These are phyloP conservation scores for Ochlodes sylvanus DNA, from an alignment of 2,888 invertebrate species.

Conservation along the genomic window DNA sequence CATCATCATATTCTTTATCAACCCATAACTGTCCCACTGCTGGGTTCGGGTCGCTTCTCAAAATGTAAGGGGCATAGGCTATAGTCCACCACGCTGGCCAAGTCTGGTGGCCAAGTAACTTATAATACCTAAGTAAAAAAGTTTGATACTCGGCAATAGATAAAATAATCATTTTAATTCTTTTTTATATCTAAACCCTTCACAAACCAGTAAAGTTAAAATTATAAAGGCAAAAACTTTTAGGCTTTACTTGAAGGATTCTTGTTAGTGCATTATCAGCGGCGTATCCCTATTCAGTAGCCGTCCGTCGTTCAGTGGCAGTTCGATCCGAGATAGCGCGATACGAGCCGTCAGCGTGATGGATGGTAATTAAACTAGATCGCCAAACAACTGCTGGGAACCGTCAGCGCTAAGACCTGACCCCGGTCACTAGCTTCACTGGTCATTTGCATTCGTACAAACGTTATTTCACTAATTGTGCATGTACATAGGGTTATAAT, in stretches of 20 bases:
- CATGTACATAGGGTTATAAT: neutral
- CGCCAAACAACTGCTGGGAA: conserved; percentile 50
- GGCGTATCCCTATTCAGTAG: conserved; percentile 52
- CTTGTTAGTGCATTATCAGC: conserved; percentile 17
- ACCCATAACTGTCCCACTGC: too few species aligned
- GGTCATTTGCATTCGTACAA: conserved; percentile 8
- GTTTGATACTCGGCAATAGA: too few species aligned
- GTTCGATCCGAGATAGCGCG: conserved; percentile 52
- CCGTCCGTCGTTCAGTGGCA: conserved; percentile 50
- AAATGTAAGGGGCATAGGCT: too few species aligned
- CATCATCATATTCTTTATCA: too few species aligned
- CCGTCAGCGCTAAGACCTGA: conserved; percentile 41
- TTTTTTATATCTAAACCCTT: too few species aligned
- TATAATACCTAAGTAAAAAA: too few species aligned
- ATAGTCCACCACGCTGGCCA: too few species aligned
- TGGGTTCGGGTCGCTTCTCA: too few species aligned
- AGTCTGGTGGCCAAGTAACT: too few species aligned
- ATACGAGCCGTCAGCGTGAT: conserved; percentile 54
- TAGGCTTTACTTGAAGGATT: neutral
- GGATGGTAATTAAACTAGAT: conserved; percentile 72
- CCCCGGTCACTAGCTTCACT: conserved; percentile 39
- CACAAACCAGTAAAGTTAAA: neutral
- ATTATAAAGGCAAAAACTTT: neutral
- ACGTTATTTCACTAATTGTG: neutral
- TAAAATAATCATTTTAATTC: too few species aligned